These are phyloP conservation scores for Poeciliopsis turneri DNA, from an alignment of 2,797 vertebrate species.

Conservation along the genomic window DNA sequence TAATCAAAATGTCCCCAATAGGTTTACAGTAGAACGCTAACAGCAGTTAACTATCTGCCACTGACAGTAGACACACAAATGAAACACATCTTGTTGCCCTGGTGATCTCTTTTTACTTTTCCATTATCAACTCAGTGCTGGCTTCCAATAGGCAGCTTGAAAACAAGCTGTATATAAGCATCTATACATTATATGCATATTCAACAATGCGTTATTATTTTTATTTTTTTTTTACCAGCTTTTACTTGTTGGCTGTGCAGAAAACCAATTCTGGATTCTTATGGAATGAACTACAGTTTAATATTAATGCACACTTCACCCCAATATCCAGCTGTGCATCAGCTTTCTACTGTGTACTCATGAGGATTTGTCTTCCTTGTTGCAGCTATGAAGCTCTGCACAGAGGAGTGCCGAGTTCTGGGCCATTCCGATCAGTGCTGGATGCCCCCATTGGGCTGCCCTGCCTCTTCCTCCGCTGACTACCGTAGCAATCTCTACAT, in stretches of 20 bases:
- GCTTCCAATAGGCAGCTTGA: background rate
- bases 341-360: slow-evolving; percentile 9
- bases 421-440: slow-evolving; percentile 99
- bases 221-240: background rate
- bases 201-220: background rate
- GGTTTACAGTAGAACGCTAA: background rate
- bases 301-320: background rate
- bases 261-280: background rate
- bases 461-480: slow-evolving; percentile 85
- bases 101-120: background rate
- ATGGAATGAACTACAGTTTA: background rate
- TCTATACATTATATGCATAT: background rate
- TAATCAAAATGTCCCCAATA: background rate
- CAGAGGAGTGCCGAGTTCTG: slow-evolving; percentile 94
- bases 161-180: background rate
- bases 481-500: slow-evolving; percentile 98
- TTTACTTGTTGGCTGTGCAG: background rate
- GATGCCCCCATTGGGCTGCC: slow-evolving; percentile 93
- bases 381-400: slow-evolving; percentile 93
- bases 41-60: background rate
- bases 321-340: no score
- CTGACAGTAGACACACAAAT: background rate
- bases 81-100: background rate
- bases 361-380: slow-evolving; percentile 16
- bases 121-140: background rate